Base-by-base conservation (phyloP, 2,797 vertebrate species). In the Galaxias olidus region DNA sequence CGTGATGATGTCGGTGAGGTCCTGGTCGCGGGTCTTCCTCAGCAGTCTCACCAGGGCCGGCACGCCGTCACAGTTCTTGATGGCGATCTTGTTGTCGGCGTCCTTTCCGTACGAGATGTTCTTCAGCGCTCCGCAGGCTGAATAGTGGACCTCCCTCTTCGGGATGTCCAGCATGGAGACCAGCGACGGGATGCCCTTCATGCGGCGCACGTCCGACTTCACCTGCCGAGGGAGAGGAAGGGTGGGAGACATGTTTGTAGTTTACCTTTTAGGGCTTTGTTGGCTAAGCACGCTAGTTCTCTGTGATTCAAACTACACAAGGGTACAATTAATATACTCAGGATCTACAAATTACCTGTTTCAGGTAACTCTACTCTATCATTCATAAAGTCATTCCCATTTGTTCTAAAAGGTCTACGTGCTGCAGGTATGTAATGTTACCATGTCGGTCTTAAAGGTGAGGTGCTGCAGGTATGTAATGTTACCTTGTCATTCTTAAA, bases 31-130 rank as follows among this genome's bases (percentile, higher is more conserved):
- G 14, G 95, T 94, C 84, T 96, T 99, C 59, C 96, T 92, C 75
- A 99, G 86, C 66, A 98, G 89, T 48, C 96, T 86, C 78, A 94
- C 85, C 67, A 99, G 88, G 1, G 95, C 96, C 0, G 95, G 94
- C 4, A 99, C 93, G 0, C 97, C 98, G 0, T 99, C 97, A 19
- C 96, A 99, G 89, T 99, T 98, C 88, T 98, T 98, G 77, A 99
- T 96, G 69, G 97, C 96, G 0, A 98, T 93, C 90, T 99, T 99
- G 84, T 99, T 99, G 72, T 99, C 97, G 40, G 87, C 80, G 83
- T 99, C 96, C 69, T 91, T 94, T 65, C 98, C 97, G 0, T 92
- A 99, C 1, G 97, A 98, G 84, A 99, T 97, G 86, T 99, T 99
- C 87, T 98, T 98, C 19, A 99, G 91, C 0, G 98, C 98, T 0